Evolutionary conservation across 1,140 invertebrate species (phyloP), one percentile per base, ranked within the genome.

Genomic region (Elymnias hypermnestra): DNA sequence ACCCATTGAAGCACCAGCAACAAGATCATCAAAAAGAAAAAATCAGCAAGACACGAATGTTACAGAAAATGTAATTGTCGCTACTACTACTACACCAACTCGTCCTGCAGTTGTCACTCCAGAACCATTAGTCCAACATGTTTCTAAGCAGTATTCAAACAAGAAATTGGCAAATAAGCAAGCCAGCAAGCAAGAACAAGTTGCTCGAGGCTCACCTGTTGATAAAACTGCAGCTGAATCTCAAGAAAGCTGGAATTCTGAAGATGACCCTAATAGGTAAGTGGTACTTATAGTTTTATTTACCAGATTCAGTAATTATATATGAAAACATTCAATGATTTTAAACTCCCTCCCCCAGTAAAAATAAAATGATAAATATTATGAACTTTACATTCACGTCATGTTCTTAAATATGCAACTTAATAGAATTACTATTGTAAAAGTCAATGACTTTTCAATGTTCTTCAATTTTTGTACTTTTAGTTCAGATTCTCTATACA

Each of bases 181-280:
- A n/a, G n/a, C n/a, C n/a, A n/a, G n/a, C n/a, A 84, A 78, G 50
- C 68, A 69, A 35, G 75, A 82, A 42, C 57, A 50, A 51, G 36
- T 46, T 31, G 5, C 43, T 12, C 49, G 48, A 42, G 15, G 54
- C 12, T 41, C 63, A 46, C 22, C 55, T 23, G 29, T 72, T 54
- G 77, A 83, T 33, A 81, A 91, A 40, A 86, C 88, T 12, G 89
- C 89, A 59, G 88, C 87, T 0, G 91, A 90, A 76, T 92, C 89
- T 36, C 89, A 90, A 68, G 89, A 88, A 63, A 89, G 90, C 52
- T 91, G 90, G 85, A 91, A 93, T 69, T 92, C 94, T 7, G 95
- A 97, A 83, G 96, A 98, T 87, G 96, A 98, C 89, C 96, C 96
- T 2, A 92, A 97, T 57, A 93, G 94, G 83, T 87, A 71, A 19